Percentiles rank a stretch among this genome's conserved stretches.
phyloP scores from a whole-genome alignment of 1,140 invertebrate species.

The Drosophila orosa region DNA sequence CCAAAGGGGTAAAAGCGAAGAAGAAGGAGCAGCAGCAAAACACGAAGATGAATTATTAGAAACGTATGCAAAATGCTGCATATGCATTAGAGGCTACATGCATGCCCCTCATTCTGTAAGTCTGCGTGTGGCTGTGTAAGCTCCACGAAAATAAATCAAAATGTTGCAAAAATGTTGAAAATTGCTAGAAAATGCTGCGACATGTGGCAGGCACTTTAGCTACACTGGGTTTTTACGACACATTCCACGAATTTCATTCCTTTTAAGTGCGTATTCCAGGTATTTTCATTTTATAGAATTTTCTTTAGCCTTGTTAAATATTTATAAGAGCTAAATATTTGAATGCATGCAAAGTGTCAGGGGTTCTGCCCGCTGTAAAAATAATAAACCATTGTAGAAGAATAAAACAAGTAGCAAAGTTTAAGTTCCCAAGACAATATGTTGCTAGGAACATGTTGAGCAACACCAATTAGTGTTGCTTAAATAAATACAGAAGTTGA shows the following conservation, averaged over 20 bases:
- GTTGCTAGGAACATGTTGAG: background rate
- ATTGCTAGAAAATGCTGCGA: slow-evolving; percentile 16
- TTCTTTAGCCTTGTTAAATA: background rate
- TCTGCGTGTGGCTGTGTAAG: slow-evolving; percentile 12
- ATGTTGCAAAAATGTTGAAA: slow-evolving; percentile 64
- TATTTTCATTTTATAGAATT: background rate
- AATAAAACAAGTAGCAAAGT: background rate
- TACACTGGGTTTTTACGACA: background rate
- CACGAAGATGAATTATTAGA: slow-evolving; percentile 74
- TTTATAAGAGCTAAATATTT: background rate
- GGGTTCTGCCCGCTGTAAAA: background rate
- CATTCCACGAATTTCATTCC: background rate
- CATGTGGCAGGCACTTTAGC: slow-evolving; percentile 16
- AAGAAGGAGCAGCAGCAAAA: slow-evolving; percentile 49
- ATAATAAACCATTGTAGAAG: background rate
- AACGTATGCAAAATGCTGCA: slow-evolving; percentile 75
- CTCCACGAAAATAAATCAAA: slow-evolving; percentile 55
- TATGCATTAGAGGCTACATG: slow-evolving; percentile 49
- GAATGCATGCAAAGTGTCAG: background rate
- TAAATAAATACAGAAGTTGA: no score
- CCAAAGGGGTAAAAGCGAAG: slow-evolving; percentile 16
- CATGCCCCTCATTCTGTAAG: background rate
- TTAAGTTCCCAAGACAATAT: background rate
- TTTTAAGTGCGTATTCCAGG: background rate
- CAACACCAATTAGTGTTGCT: background rate